A percentile compares a stretch with the other conserved stretches of the same genome.
Conservation (phyloP, 2,888 invertebrate species). For the Anodontia alba region DNA sequence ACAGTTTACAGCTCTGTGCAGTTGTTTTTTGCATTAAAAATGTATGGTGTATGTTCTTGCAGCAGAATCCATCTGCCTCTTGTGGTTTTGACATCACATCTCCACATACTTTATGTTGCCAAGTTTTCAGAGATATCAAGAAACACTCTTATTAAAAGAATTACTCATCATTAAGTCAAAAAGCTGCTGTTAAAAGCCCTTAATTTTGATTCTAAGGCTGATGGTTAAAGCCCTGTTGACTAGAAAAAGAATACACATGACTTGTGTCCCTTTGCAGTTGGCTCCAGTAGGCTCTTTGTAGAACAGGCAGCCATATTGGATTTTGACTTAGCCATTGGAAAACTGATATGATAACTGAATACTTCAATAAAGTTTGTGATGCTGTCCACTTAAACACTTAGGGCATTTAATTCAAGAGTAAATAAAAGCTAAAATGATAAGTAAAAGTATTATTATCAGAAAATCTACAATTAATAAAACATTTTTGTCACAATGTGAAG, state of each 20-base stretch:
- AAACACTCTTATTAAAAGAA: neutral
- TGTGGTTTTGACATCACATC: neutral
- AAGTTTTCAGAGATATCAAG: neutral
- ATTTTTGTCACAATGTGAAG: too few relatives aligned
- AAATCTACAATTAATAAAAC: too few relatives aligned
- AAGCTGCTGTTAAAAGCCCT: neutral
- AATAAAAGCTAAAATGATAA: too few relatives aligned
- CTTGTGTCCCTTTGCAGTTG: constrained; percentile 12
- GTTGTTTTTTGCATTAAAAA: neutral
- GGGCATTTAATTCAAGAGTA: too few relatives aligned
- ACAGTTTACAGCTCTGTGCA: neutral
- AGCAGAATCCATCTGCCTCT: neutral
- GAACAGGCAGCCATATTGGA: neutral
- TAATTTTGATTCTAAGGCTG: neutral
- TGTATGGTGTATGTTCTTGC: neutral
- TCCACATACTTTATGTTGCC: neutral
- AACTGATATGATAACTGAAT: neutral
- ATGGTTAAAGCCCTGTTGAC: neutral
- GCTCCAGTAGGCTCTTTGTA: constrained; percentile 12
- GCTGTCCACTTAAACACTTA: too few relatives aligned
- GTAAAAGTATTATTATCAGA: too few relatives aligned
- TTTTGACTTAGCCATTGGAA: neutral
- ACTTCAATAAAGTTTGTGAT: too few relatives aligned
- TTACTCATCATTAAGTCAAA: neutral
- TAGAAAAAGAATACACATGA: neutral